phyloP scores from a whole-genome alignment of 2,797 vertebrate genomes.

The Pseudochaenichthys georgianus region DNA sequence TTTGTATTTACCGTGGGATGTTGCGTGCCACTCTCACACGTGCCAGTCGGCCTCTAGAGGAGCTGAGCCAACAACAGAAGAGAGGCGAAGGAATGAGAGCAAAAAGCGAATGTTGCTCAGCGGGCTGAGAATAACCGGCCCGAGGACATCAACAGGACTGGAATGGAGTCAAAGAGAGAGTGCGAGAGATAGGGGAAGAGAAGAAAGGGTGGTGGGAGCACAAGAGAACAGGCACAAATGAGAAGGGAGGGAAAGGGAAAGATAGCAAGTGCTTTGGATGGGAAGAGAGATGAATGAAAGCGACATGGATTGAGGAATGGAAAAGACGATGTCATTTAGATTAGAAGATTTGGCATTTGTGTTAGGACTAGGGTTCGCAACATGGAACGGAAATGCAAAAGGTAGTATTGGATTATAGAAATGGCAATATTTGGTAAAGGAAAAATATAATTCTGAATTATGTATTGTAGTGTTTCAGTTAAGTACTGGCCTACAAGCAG shows the following conservation, averaged over 20 bases:
- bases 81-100: constrained; percentile 46
- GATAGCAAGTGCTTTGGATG: constrained; percentile 17
- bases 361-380: background rate
- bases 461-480: too few species aligned
- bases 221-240: constrained; percentile 39
- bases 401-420: too few species aligned
- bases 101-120: constrained; percentile 56
- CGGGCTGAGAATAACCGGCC: constrained; percentile 51
- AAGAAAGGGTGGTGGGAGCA: constrained; percentile 19
- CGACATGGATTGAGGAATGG: background rate
- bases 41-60: constrained; percentile 11
- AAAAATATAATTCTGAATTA: too few species aligned
- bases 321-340: constrained; percentile 16
- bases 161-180: constrained; percentile 41
- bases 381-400: too few species aligned
- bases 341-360: constrained; percentile 26
- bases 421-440: too few species aligned
- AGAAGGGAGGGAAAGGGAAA: constrained; percentile 36
- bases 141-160: constrained; percentile 46
- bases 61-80: constrained; percentile 21
- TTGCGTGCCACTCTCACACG: constrained; percentile 19
- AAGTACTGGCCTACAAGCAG: too few species aligned
- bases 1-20: background rate
- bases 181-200: constrained; percentile 46
- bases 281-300: constrained; percentile 3